phyloP scores from a whole-genome alignment of 92 coral and sea anemone genomes.

The Pocillopora grandis region DNA sequence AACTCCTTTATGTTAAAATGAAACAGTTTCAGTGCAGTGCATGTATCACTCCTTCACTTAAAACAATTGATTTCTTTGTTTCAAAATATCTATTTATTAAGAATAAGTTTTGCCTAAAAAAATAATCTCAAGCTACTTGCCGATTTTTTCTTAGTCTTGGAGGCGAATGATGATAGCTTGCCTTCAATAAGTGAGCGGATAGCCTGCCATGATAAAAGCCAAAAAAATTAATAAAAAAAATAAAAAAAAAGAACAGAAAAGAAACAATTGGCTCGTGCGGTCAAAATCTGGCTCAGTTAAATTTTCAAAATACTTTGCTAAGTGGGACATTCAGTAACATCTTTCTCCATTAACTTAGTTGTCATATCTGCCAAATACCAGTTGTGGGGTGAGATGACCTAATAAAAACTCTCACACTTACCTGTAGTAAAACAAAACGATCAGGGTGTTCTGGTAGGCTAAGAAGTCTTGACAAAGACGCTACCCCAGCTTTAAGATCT shows the following conservation, averaged over 20 bases:
- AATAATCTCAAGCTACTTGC: background rate
- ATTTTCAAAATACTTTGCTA: too few relatives aligned
- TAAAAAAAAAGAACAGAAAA: background rate
- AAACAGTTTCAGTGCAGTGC: too few relatives aligned
- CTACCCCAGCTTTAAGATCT: conserved; percentile 87
- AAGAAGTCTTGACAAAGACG: conserved; percentile 80
- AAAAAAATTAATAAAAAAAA: background rate
- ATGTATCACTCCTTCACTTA: too few relatives aligned
- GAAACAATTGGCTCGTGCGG: too few relatives aligned
- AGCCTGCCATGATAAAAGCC: conserved; percentile 45
- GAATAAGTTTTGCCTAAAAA: background rate
- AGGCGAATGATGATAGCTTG: conserved; percentile 50
- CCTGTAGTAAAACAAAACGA: conserved; percentile 88
- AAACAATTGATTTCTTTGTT: too few relatives aligned
- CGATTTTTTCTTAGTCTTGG: conserved; percentile 17
- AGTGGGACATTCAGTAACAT: too few relatives aligned
- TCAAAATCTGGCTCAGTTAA: too few relatives aligned
- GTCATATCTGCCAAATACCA: too few relatives aligned
- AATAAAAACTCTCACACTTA: conserved; percentile 5
- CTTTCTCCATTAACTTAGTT: too few relatives aligned
- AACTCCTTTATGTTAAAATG: too few relatives aligned
- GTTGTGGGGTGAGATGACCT: background rate
- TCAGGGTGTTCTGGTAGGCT: conserved; percentile 89
- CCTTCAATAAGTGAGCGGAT: conserved; percentile 71
- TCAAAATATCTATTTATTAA: too few relatives aligned